phyloP scores from a whole-genome alignment of 2,797 vertebrate genomes.

The Galagoides demidoff region DNA sequence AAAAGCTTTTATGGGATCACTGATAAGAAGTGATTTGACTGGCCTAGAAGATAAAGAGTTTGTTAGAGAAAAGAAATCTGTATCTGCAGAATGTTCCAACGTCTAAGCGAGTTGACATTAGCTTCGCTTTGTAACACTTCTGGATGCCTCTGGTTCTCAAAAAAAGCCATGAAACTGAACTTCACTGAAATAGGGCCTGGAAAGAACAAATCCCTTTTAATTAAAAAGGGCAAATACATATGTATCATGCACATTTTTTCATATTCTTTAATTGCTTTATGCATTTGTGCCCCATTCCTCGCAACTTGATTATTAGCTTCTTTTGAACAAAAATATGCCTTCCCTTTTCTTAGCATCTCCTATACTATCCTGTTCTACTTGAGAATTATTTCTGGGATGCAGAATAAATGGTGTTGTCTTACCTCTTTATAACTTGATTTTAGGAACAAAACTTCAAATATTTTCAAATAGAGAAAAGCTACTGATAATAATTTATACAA shows the following conservation, averaged over 20 bases:
- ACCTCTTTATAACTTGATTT: conserved; percentile 30
- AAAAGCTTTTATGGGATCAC: background rate
- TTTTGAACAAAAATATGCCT: conserved; percentile 31
- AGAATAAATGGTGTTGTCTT: conserved; percentile 13
- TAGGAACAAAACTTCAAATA: conserved; percentile 34
- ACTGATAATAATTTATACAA: conserved; percentile 15
- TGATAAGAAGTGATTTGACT: background rate
- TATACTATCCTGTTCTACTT: conserved; percentile 24
- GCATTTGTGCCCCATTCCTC: background rate
- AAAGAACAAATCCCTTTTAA: background rate
- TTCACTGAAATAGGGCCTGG: background rate
- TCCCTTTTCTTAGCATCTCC: conserved; percentile 13
- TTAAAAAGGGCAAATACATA: background rate
- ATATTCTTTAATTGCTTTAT: background rate
- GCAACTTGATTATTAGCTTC: background rate
- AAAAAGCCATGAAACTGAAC: background rate
- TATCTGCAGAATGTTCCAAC: background rate
- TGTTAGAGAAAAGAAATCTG: background rate
- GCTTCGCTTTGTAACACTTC: background rate
- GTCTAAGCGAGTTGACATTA: background rate
- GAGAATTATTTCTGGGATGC: background rate
- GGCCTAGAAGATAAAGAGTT: background rate
- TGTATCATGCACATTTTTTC: background rate
- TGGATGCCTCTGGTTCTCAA: background rate
- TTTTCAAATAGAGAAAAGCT: background rate